Evolutionary conservation across 2,888 invertebrate species (phyloP), one percentile per base, ranked within the genome.

Genomic region (Gonocerus acuteangulatus): DNA sequence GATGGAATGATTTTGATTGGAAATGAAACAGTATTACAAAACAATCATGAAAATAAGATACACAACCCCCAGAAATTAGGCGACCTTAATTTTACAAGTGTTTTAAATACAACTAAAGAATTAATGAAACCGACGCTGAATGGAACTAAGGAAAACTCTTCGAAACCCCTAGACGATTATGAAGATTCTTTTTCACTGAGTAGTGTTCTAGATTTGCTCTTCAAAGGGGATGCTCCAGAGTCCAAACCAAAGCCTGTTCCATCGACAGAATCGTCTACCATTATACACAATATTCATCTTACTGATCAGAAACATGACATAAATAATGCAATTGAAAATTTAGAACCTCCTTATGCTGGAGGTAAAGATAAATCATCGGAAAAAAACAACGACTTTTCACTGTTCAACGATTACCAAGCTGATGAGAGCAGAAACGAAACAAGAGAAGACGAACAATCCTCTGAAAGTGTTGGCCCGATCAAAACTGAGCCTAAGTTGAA

Each of bases 151-250:
- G 27, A 32, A 34, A 49, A 54, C 11, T 27, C 44, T 15, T 19
- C 34, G 2, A 4, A 23, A 2, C 19, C 18, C 32, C 22, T 23
- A 45, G 45, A 45, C 4, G 64, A 62, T 39, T 79, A 78, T 9
- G 71, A 72, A 32, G 67, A 70, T 32, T 27, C 57, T 19, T 80
- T 82, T 69, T 82, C 82, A 0, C 77, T 85, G 21, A 82, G 82
- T 57, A 82, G 78, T 68, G 80, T 84, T 3, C 72, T 84, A 15
- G 79, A 84, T 69, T 73, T 83, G n/a, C 71, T 84, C 19, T 76
- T 84, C 23, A 63, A 78, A 78, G 60, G 78, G 36, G 65, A 59
- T 2, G 13, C 3, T 19, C 4, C 39, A n/a, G 15, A 15, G 15
- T n/a, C 13, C 4, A 2, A 54, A 9, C 9, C 22, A 54, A 39